A percentile compares a stretch with the other conserved stretches of the same genome.
These are phyloP conservation scores for Mobula birostris DNA, from an alignment of 2,113 vertebrate species.

Conservation along the genomic window DNA sequence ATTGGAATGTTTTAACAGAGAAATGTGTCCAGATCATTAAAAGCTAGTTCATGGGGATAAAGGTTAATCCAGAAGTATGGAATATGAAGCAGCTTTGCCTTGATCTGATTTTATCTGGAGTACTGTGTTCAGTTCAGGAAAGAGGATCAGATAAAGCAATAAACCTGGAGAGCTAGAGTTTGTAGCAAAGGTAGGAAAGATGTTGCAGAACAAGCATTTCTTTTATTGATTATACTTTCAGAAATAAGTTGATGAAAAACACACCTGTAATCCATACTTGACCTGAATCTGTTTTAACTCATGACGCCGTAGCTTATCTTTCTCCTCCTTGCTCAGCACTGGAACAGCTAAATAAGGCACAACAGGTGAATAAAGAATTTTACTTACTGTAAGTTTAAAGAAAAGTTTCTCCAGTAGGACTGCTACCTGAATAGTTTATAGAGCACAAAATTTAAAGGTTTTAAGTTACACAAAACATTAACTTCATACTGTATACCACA, in stretches of 20 bases:
- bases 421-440: not conserved
- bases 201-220: not conserved
- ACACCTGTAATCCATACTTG: slow-evolving; percentile 93
- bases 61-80: too few species aligned
- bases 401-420: not conserved
- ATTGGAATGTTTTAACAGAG: not conserved
- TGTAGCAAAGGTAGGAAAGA: not conserved
- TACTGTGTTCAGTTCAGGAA: not conserved
- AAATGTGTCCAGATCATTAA: not conserved
- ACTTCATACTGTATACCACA: not conserved
- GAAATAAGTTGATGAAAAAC: slow-evolving; percentile 41
- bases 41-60: not conserved
- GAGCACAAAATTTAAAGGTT: not conserved
- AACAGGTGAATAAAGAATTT: not conserved
- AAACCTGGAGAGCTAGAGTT: not conserved
- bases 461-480: not conserved
- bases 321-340: slow-evolving; percentile 77
- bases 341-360: slow-evolving; percentile 39
- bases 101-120: not conserved
- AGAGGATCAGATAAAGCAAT: not conserved
- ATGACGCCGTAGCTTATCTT: slow-evolving; percentile 80
- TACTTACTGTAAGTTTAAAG: not conserved
- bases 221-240: not conserved
- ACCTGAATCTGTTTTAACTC: slow-evolving; percentile 91
- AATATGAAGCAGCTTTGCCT: not conserved